phyloP scores from a whole-genome alignment of 1,140 invertebrate species.

The Paraescarpia echinospica region DNA sequence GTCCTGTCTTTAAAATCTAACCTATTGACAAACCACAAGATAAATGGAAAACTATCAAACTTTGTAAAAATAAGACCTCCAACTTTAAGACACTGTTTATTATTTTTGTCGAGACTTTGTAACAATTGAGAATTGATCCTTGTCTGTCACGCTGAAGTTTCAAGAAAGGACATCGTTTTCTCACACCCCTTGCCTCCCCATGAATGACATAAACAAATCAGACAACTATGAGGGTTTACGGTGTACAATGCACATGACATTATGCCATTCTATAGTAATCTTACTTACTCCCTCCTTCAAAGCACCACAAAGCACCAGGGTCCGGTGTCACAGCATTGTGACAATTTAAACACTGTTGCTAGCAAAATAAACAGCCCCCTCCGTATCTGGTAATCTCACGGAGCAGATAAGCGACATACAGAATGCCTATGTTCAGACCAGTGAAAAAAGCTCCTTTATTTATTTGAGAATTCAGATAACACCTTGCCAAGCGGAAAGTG shows the following conservation, averaged over 20 bases:
- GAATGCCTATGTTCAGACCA: background rate
- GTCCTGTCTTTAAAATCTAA: background rate
- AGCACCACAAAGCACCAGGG: background rate
- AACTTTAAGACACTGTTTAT: background rate
- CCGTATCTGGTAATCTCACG: background rate
- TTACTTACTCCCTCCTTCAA: background rate
- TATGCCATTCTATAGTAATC: background rate
- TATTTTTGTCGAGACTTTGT: background rate
- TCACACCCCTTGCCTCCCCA: background rate
- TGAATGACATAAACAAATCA: background rate
- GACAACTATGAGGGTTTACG: background rate
- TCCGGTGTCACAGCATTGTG: background rate
- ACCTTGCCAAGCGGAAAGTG: background rate
- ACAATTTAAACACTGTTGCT: constrained; percentile 1
- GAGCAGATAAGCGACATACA: background rate
- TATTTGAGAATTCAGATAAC: background rate
- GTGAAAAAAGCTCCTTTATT: background rate
- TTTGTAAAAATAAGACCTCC: background rate
- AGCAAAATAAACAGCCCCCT: background rate
- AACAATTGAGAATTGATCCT: background rate
- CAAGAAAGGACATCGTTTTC: background rate
- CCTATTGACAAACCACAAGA: background rate
- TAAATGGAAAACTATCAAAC: background rate
- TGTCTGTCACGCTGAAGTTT: background rate
- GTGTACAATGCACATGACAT: background rate